Evolutionary conservation across 2,797 vertebrate genomes (phyloP).

Genomic region (Chiroxiphia lanceolata): DNA sequence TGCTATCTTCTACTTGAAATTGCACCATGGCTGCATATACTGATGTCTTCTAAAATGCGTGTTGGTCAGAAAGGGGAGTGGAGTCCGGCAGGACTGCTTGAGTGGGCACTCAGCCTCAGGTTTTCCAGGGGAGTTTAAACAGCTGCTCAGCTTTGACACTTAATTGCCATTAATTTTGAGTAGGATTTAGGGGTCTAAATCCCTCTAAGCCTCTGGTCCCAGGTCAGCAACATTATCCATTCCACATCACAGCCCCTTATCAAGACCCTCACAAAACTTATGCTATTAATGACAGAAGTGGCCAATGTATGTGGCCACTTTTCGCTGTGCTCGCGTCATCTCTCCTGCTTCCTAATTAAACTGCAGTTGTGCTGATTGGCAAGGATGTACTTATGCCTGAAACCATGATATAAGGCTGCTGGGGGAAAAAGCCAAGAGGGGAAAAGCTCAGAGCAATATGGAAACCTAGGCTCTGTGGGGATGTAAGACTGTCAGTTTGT

Average conservation of each 20-base stretch:
- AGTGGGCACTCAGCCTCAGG: not conserved
- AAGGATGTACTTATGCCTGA: not conserved
- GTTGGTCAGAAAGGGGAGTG: not conserved
- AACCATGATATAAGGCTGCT: not conserved
- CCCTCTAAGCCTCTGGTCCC: not conserved
- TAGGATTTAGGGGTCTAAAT: conserved; percentile 28
- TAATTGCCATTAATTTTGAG: conserved; percentile 25
- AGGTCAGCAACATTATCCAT: not conserved
- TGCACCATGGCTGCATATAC: not conserved
- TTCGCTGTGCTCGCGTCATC: not conserved
- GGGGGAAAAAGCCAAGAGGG: not conserved
- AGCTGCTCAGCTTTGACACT: conserved; percentile 25
- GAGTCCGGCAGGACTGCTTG: not conserved
- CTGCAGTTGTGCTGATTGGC: not conserved
- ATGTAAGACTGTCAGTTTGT: not conserved
- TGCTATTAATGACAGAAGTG: not conserved
- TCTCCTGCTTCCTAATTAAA: not conserved
- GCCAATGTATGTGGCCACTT: not conserved
- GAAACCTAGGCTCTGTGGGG: not conserved
- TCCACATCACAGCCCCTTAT: not conserved
- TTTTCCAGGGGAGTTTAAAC: conserved; percentile 34
- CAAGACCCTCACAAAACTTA: not conserved
- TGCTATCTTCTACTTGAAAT: not conserved
- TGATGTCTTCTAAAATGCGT: not conserved
- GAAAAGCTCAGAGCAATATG: not conserved